Conservation (phyloP, 1,140 invertebrate genomes). For the Drosophila subobscura region DNA sequence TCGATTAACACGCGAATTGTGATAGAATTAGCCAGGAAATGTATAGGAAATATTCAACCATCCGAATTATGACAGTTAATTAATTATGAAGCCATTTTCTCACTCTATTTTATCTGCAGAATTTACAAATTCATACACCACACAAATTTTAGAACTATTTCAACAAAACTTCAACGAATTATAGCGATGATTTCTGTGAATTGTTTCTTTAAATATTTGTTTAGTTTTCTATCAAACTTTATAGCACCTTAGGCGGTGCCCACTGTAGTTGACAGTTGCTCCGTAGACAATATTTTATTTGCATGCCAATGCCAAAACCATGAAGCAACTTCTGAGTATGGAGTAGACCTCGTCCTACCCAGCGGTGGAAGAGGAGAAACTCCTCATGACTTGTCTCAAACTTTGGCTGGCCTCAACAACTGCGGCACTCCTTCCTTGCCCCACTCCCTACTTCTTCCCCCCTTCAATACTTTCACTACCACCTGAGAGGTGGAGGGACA, state of each 20-base stretch:
- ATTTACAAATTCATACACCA: no score
- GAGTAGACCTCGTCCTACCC: neutral
- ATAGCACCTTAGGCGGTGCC: neutral
- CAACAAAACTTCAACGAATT: no score
- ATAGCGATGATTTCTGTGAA: no score
- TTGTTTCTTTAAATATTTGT: neutral
- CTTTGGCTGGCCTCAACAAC: constrained; percentile 1
- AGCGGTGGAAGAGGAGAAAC: no score
- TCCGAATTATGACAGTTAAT: no score
- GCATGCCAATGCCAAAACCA: constrained; percentile 18
- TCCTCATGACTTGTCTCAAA: constrained; percentile 17
- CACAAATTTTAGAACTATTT: no score
- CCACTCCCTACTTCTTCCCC: no score
- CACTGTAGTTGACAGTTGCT: constrained; percentile 26
- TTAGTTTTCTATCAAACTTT: neutral
- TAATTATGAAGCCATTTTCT: no score
- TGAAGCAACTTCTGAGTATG: constrained; percentile 5
- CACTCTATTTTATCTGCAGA: no score
- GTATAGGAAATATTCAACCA: no score
- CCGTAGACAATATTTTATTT: constrained; percentile 55
- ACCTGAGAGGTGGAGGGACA: constrained; percentile 1
- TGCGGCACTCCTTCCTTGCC: neutral
- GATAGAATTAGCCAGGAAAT: no score
- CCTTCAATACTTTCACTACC: constrained; percentile 37
- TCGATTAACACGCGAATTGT: no score